Percentiles rank a stretch among this genome's conserved stretches.
phyloP scores from a whole-genome alignment of 2,113 vertebrate species.

The Polypterus senegalus region DNA sequence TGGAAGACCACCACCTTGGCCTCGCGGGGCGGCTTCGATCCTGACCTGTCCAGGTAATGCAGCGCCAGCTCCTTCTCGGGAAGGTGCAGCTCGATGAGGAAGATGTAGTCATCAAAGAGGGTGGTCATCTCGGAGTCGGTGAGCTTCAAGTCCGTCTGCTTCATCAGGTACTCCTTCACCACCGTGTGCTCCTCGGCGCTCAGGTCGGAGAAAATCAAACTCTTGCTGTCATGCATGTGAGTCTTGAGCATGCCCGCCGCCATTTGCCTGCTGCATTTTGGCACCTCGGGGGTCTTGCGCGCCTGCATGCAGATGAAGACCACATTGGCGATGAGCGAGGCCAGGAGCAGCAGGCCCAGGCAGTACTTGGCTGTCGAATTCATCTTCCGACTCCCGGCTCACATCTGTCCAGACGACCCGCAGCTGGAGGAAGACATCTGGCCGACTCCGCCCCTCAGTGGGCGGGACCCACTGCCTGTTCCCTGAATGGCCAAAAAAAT shows the following conservation, averaged over 20 bases:
- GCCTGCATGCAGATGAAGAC: slow-evolving; percentile 36
- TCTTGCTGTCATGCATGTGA: slow-evolving; percentile 10
- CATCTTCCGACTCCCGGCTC: slow-evolving; percentile 1
- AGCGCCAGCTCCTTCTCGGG: slow-evolving; percentile 9
- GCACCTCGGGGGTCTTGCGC: slow-evolving; percentile 5
- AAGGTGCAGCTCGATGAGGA: slow-evolving; percentile 14
- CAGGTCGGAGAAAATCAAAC: slow-evolving; percentile 43
- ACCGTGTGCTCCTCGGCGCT: slow-evolving; percentile 22
- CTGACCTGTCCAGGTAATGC: not conserved
- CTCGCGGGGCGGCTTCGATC: not conserved
- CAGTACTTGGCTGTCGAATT: slow-evolving; percentile 23
- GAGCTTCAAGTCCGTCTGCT: slow-evolving; percentile 28
- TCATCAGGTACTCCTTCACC: slow-evolving; percentile 38
- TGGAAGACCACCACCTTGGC: slow-evolving; percentile 8
- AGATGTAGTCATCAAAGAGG: slow-evolving; percentile 32
- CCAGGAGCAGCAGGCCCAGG: slow-evolving; percentile 19
- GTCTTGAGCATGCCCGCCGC: not conserved
- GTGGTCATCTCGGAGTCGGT: slow-evolving; percentile 27
- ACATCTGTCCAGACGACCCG: no score
- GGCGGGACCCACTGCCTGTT: no score
- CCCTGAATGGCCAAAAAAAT: no score
- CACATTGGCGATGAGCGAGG: slow-evolving; percentile 40
- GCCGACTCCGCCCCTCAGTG: no score
- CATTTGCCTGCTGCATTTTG: slow-evolving; percentile 20
- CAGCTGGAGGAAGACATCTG: no score